Percentiles rank a stretch among this genome's conserved stretches.
phyloP scores from a whole-genome alignment of 2,113 vertebrate genomes.

The Esox niger region DNA sequence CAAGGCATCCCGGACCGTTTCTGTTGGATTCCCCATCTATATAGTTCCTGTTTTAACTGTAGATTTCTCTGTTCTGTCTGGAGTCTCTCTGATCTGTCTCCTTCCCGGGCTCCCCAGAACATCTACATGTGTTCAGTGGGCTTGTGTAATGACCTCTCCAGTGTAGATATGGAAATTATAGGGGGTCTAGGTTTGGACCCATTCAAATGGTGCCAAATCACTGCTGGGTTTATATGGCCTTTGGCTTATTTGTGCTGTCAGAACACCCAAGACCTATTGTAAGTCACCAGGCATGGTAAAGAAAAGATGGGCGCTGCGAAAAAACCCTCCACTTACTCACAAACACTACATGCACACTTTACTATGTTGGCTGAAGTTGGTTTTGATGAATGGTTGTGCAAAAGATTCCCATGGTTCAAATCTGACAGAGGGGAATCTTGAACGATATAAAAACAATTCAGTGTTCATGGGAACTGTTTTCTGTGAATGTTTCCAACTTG shows the following conservation, averaged over 20 bases:
- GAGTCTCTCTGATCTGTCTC: slow-evolving; percentile 13
- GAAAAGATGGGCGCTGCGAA: background rate
- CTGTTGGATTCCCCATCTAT: slow-evolving; percentile 6
- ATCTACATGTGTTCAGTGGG: too few relatives aligned
- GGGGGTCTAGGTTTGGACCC: background rate
- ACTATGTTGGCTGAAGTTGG: background rate
- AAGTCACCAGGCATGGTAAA: background rate
- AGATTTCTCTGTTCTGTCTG: slow-evolving; percentile 2
- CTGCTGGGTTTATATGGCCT: background rate
- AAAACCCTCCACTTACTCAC: background rate
- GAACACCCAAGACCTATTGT: background rate
- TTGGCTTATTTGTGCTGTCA: background rate
- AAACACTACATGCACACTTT: background rate
- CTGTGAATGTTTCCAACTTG: slow-evolving; percentile 16
- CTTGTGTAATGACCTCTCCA: too few relatives aligned
- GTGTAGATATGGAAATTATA: background rate
- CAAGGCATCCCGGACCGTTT: too few relatives aligned
- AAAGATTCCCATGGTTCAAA: slow-evolving; percentile 23
- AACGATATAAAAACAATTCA: slow-evolving; percentile 29
- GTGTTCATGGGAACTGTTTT: slow-evolving; percentile 37
- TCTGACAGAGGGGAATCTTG: slow-evolving; percentile 8
- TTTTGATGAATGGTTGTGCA: slow-evolving; percentile 16
- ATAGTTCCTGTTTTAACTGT: too few relatives aligned
- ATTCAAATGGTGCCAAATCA: background rate
- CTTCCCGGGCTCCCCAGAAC: too few relatives aligned